Percentiles rank a stretch among this genome's conserved stretches.
Evolutionary conservation across 2,797 vertebrate species (phyloP).

Genomic region (Pipistrellus nathusii): DNA sequence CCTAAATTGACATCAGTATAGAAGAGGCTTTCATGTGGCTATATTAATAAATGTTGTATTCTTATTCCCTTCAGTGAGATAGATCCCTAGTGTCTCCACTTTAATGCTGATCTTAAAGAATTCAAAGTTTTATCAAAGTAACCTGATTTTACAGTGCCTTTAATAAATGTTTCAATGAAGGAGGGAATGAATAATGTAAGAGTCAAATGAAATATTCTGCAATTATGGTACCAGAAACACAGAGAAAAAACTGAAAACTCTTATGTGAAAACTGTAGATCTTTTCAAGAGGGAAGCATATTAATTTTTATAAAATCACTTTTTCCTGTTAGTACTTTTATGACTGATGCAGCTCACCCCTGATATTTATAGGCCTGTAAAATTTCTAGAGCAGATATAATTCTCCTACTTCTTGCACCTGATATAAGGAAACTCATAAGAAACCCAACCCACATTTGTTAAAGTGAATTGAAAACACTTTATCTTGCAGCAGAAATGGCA

Average conservation of each 20-base stretch:
- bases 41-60: slow-evolving; percentile 39
- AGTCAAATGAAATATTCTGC: slow-evolving; percentile 40
- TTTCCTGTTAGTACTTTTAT: slow-evolving; percentile 27
- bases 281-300: slow-evolving; percentile 50
- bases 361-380: slow-evolving; percentile 70
- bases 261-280: slow-evolving; percentile 8
- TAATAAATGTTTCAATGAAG: slow-evolving; percentile 73
- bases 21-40: background rate
- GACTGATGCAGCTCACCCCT: slow-evolving; percentile 60
- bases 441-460: slow-evolving; percentile 13
- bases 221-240: background rate
- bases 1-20: background rate
- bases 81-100: background rate
- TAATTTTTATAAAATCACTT: slow-evolving; percentile 68
- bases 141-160: slow-evolving; percentile 52
- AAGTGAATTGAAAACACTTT: slow-evolving; percentile 51
- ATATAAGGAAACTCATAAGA: slow-evolving; percentile 10
- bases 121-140: slow-evolving; percentile 62
- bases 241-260: slow-evolving; percentile 14
- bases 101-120: slow-evolving; percentile 60
- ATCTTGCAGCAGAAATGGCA: background rate
- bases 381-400: slow-evolving; percentile 61
- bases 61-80: slow-evolving; percentile 6
- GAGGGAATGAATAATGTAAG: slow-evolving; percentile 57
- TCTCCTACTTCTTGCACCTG: slow-evolving; percentile 52